Evolutionary conservation across 2,113 vertebrate species (phyloP), one percentile per base, ranked within the genome.

Genomic region (Astur gentilis): DNA sequence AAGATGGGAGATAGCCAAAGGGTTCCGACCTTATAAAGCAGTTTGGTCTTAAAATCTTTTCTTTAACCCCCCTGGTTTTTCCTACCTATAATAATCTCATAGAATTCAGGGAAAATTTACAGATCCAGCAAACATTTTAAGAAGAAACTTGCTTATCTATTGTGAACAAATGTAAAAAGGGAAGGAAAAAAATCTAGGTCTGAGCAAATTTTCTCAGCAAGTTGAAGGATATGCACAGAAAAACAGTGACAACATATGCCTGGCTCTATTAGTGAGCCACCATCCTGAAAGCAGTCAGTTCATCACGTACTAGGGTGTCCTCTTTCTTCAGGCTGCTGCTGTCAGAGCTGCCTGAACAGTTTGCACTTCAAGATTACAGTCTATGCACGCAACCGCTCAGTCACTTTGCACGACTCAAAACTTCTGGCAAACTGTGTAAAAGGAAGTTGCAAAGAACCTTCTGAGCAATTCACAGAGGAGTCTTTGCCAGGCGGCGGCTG

Each of bases 261-360:
- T 22, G 4, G 34, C 66, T 87, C 65, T 69, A 9, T 64, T 23
- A 77, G 62, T 5, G 54, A 91, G 78, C 58, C 70, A 80, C 75
- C 49, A 73, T 36, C 21, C 62, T 26, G 49, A 80, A 80, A 76
- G 25, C 44, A 72, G 38, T 32, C 81, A n/a, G 61, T 64, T 83
- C 75, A 29, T 26, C 62, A 22, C 0, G 1, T 77, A 49, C 79
- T 7, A 50, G 40, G 57, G 49, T 65, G 36, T 45, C 52, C 49
- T 72, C 57, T 73, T 75, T 71, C 91, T 61, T 20, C 34, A 89
- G 80, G 72, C 76, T 80, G 89, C 86, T 70, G 60, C 89, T 86
- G 69, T 77, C 91, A 93, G 88, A 80, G 75, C 87, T 50, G 89
- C 87, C 80, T 34, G 77, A 94, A 36, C 64, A 93, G 91, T 69